Evolutionary conservation across 2,888 invertebrate species (phyloP).

Genomic region (Pardosa pseudoannulata): DNA sequence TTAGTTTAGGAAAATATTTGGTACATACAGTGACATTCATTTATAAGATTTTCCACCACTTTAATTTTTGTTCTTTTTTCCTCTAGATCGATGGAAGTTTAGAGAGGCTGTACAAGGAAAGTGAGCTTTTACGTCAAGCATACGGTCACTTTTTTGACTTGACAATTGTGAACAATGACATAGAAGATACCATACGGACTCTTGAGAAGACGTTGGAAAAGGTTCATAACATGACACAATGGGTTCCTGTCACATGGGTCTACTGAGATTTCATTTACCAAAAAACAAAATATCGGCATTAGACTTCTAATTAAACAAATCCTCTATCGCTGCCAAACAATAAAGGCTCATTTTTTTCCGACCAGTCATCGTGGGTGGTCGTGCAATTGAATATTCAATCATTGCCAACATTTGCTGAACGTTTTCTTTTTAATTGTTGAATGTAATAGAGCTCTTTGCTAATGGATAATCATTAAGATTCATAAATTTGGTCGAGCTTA

Average conservation of each 20-base stretch:
- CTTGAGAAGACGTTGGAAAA: slow-evolving; percentile 93
- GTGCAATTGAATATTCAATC: not conserved
- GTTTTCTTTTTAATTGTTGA: slow-evolving; percentile 21
- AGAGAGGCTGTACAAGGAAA: slow-evolving; percentile 96
- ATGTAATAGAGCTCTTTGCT: slow-evolving; percentile 55
- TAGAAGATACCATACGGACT: slow-evolving; percentile 96
- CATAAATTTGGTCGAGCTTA: slow-evolving; percentile 64
- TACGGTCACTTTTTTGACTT: slow-evolving; percentile 99
- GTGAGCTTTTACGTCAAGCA: slow-evolving; percentile 95
- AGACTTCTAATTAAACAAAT: slow-evolving; percentile 3
- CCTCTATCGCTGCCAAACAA: slow-evolving; percentile 20
- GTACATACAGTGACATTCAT: too few relatives aligned
- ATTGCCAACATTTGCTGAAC: slow-evolving; percentile 41
- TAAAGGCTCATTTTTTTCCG: slow-evolving; percentile 30
- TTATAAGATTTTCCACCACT: too few relatives aligned
- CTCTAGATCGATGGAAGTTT: slow-evolving; percentile 98
- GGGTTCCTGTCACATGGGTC: slow-evolving; percentile 99
- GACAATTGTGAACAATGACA: slow-evolving; percentile 99
- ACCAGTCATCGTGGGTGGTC: slow-evolving; percentile 21
- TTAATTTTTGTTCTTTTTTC: too few relatives aligned
- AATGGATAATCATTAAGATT: slow-evolving; percentile 59
- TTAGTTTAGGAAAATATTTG: too few relatives aligned
- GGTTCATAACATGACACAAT: slow-evolving; percentile 93
- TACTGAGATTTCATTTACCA: slow-evolving; percentile 82
- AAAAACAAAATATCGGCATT: not conserved